Conservation (phyloP, 2,797 vertebrate species). For the Dipus sagitta region DNA sequence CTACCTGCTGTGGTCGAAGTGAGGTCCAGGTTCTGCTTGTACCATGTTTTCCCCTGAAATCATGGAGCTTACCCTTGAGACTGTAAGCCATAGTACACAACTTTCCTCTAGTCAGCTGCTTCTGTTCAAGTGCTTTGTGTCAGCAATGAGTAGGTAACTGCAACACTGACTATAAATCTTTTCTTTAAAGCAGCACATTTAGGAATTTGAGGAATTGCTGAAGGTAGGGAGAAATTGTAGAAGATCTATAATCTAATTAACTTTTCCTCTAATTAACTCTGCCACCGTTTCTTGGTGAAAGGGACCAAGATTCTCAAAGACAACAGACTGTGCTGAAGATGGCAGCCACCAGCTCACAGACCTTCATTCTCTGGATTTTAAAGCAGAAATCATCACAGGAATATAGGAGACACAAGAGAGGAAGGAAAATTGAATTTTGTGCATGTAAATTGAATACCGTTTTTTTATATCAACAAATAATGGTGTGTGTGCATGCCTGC, state of each 20-base stretch:
- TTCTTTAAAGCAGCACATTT: slow-evolving; percentile 65
- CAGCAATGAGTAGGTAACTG: no score
- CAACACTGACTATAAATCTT: background rate
- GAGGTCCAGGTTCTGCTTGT: no score
- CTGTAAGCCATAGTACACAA: no score
- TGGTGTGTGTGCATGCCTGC: no score
- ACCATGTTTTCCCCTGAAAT: no score
- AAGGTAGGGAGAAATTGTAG: slow-evolving; percentile 69
- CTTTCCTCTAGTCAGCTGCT: no score
- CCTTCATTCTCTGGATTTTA: background rate
- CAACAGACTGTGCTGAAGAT: background rate
- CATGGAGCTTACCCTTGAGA: no score
- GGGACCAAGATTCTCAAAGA: slow-evolving; percentile 31
- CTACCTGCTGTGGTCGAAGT: no score
- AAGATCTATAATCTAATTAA: slow-evolving; percentile 73
- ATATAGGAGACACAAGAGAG: background rate
- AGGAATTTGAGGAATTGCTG: slow-evolving; percentile 72
- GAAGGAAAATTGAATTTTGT: background rate
- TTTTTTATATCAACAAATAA: slow-evolving; percentile 3
- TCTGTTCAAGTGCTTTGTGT: no score
- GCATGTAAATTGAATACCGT: background rate
- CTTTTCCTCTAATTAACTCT: slow-evolving; percentile 63
- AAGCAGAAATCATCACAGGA: slow-evolving; percentile 11
- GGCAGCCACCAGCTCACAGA: background rate
- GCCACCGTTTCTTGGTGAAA: slow-evolving; percentile 51